These are phyloP conservation scores for Drosophila kurseongensis DNA, from an alignment of 1,140 invertebrate species.

Conservation along the genomic window DNA sequence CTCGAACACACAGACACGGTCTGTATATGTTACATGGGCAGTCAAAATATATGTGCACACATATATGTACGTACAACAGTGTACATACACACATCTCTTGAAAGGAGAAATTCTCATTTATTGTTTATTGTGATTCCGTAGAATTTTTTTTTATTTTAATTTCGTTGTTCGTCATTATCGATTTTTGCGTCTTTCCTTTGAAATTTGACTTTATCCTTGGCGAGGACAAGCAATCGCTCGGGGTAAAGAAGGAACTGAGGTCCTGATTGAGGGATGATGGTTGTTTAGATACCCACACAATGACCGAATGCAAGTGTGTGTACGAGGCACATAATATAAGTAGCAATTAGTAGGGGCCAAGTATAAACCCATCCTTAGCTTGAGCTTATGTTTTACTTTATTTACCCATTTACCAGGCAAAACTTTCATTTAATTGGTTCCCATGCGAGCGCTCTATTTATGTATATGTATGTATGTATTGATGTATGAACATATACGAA, in stretches of 20 bases:
- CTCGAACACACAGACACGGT: not conserved
- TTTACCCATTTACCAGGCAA: conserved; percentile 2
- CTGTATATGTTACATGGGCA: conserved; percentile 24
- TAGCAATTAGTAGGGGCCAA: conserved; percentile 31
- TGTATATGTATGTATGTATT: not conserved
- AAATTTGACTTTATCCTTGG: conserved; percentile 50
- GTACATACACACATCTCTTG: conserved; percentile 12
- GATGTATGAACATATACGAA: not conserved
- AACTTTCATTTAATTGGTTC: conserved; percentile 58
- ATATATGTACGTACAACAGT: conserved; percentile 1
- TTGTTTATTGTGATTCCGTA: conserved; percentile 50
- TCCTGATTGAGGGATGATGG: conserved; percentile 22
- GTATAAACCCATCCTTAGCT: not conserved
- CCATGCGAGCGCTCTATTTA: conserved; percentile 5
- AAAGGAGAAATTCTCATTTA: conserved; percentile 14
- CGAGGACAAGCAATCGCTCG: not conserved
- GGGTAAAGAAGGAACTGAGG: conserved; percentile 1
- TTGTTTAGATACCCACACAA: conserved; percentile 12
- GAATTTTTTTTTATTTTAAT: conserved; percentile 57
- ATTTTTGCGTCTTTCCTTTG: conserved; percentile 59
- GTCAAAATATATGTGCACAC: conserved; percentile 10
- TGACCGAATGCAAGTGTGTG: conserved; percentile 5
- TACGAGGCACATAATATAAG: not conserved
- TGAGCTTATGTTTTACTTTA: not conserved
- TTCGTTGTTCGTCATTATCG: conserved; percentile 60